Percentiles rank a stretch among this genome's conserved stretches.
Evolutionary conservation across 2,797 vertebrate genomes (phyloP).

Genomic region (Clarias pachynema): DNA sequence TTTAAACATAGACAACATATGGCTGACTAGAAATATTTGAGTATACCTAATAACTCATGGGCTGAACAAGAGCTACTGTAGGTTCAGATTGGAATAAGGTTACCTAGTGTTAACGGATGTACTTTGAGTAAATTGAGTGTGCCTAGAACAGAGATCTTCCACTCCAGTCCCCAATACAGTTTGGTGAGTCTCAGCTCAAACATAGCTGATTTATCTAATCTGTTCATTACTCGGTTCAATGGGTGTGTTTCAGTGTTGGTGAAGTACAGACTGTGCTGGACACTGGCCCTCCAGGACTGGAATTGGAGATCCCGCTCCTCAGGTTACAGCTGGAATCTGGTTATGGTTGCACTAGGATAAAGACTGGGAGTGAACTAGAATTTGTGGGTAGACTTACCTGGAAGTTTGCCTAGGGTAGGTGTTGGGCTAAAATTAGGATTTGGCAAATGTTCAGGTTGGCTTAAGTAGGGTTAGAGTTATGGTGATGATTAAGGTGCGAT

Average conservation of each 20-base stretch:
- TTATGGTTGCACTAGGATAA: background rate
- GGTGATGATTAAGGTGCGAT: background rate
- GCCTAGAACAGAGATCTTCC: background rate
- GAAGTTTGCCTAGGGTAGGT: background rate
- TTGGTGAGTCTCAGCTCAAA: too few species aligned
- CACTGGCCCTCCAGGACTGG: too few species aligned
- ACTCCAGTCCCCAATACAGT: too few species aligned
- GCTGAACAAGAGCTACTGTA: background rate
- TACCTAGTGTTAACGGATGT: too few species aligned
- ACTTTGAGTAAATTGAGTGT: background rate
- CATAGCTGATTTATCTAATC: too few species aligned
- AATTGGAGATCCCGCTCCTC: too few species aligned
- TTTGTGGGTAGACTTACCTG: background rate
- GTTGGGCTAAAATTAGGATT: background rate
- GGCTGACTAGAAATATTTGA: background rate
- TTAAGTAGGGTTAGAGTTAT: background rate
- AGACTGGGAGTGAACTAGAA: background rate
- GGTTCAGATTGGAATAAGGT: too few species aligned
- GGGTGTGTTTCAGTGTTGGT: too few species aligned
- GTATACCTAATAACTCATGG: background rate
- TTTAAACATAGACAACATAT: background rate
- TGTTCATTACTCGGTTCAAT: too few species aligned
- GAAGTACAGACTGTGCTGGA: too few species aligned
- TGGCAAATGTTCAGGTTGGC: background rate
- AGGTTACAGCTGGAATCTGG: background rate